These are phyloP conservation scores for Petaurus breviceps DNA, from an alignment of 2,113 vertebrate genomes.

Conservation along the genomic window DNA sequence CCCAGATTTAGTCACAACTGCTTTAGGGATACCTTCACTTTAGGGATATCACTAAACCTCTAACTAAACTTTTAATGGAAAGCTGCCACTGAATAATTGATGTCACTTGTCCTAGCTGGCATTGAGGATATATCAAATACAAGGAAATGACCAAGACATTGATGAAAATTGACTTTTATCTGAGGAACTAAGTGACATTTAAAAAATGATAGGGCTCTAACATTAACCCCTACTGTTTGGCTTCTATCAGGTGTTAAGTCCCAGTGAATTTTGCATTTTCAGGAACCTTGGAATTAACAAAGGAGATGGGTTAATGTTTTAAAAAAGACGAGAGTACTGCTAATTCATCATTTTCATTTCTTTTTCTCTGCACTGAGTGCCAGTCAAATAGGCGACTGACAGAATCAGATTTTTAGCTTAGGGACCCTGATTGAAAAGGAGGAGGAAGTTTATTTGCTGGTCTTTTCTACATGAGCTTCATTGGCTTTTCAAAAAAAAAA, in stretches of 20 bases:
- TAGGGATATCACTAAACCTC: conserved; percentile 71
- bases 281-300: conserved; percentile 72
- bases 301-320: conserved; percentile 63
- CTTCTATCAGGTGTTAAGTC: conserved; percentile 50
- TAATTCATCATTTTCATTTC: conserved; percentile 61
- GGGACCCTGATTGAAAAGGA: conserved; percentile 10
- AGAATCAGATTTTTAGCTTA: background rate
- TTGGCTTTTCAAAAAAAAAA: conserved; percentile 33
- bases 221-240: conserved; percentile 76
- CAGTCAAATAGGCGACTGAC: conserved; percentile 18
- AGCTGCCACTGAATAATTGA: conserved; percentile 76
- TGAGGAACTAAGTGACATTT: conserved; percentile 75
- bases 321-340: conserved; percentile 53
- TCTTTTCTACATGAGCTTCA: background rate
- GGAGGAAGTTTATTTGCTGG: background rate
- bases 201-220: conserved; percentile 61
- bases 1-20: conserved; percentile 56
- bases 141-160: conserved; percentile 78
- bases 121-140: conserved; percentile 76
- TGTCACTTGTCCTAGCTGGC: conserved; percentile 74
- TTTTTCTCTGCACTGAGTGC: conserved; percentile 39
- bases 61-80: conserved; percentile 74
- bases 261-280: conserved; percentile 66
- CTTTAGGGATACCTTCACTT: conserved; percentile 62
- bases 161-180: conserved; percentile 79